Base-by-base conservation (phyloP, 2,888 invertebrate genomes). In the Alloplasta piceator region DNA sequence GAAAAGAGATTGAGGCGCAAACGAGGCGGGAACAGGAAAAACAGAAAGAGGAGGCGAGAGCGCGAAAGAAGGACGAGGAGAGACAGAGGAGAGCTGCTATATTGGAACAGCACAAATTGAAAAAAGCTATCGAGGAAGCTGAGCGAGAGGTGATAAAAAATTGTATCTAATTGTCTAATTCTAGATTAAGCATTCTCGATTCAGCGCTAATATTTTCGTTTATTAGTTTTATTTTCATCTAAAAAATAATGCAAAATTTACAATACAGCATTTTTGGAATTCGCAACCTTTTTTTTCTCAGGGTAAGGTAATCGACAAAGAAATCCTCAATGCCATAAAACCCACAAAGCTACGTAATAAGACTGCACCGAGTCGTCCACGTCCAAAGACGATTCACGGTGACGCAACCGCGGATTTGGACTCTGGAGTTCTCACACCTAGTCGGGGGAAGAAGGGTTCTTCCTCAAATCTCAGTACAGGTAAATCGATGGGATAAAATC, bases 41-140 rank as follows among this genome's bases (percentile, higher is more conserved):
- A 83, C 94, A 95, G 82, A 96, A 96, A 87, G 94, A 94, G 88
- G 96, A 98, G 91, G 94, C 96, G 91, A 94, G 97, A 93, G 93
- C 94, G 90, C 86, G 91, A 87, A 93, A 97, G 90, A 95, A 96
- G 92, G 96, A 97, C 88, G 98, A 98, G 89, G 98, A 98, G 92
- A 96, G 96, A 88, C 95, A 96, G n/a, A 94, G 98, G 79, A 93
- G 98, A 73, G 96, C 98, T 85, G 95, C 95, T 84, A 99, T 99
- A 90, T 94, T 98, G 87, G 98, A 98, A 90, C 97, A 98, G 92
- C 97, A 98, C 93, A 97, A 98, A 93, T 94, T 98, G 86, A 98
- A 98, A 92, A 98, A 98, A 93, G 97, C 97, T 73, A 95, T 97
- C 82, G 98, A 98, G 91, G 98, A 98, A 93, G 97, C 98, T 36